These are phyloP conservation scores for Pandemis heparana DNA, from an alignment of 2,888 invertebrate genomes.

Conservation along the genomic window DNA sequence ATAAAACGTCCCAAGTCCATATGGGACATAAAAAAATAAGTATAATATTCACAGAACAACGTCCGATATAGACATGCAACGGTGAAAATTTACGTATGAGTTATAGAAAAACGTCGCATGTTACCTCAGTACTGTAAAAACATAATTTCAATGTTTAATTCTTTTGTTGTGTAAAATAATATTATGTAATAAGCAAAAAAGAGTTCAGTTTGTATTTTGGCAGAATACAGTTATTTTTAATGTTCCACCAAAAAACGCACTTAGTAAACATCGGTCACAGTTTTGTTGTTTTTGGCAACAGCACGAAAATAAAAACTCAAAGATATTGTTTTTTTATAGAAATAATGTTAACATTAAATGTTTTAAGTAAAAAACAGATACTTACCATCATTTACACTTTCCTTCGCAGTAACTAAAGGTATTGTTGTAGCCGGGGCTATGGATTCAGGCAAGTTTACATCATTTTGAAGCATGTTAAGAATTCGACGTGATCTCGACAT, in stretches of 20 bases:
- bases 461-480: slow-evolving; percentile 8
- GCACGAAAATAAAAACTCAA: not conserved
- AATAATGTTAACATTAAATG: not conserved
- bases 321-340: not conserved
- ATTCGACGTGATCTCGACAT: slow-evolving; percentile 6
- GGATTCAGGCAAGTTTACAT: slow-evolving; percentile 5
- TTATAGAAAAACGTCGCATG: no score
- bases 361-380: not conserved
- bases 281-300: not conserved
- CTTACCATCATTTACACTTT: not conserved
- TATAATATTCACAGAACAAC: slow-evolving; percentile 39
- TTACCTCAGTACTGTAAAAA: no score
- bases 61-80: slow-evolving; percentile 33
- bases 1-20: slow-evolving; percentile 42
- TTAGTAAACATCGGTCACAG: slow-evolving; percentile 25
- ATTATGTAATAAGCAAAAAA: not conserved
- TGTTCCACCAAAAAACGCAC: slow-evolving; percentile 33
- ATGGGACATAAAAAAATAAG: slow-evolving; percentile 37
- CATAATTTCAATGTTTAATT: no score
- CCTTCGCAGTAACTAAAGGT: not conserved
- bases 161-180: not conserved
- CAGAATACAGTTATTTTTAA: not conserved
- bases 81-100: no score
- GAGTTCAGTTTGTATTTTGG: slow-evolving; percentile 2
- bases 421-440: not conserved